These are phyloP conservation scores for Chironomus tepperi DNA, from an alignment of 1,140 invertebrate species.

Conservation along the genomic window DNA sequence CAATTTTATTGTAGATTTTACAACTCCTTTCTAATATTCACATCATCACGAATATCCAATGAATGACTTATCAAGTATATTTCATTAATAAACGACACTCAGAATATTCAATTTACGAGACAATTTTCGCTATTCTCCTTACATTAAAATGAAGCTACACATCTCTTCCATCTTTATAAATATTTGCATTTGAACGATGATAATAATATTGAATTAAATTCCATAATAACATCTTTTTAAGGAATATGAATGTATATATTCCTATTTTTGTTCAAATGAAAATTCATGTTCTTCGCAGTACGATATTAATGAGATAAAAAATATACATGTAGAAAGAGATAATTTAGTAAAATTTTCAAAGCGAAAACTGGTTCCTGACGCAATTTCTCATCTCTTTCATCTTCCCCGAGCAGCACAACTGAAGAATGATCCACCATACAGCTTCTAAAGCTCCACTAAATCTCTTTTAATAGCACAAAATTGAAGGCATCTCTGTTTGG, in stretches of 20 bases:
- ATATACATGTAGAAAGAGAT: background rate
- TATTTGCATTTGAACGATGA: background rate
- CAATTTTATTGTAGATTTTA: background rate
- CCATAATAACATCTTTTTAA: background rate
- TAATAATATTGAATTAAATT: background rate
- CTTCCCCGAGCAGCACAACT: too few relatives aligned
- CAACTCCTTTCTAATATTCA: background rate
- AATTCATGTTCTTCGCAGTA: background rate
- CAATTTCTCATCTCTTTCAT: background rate
- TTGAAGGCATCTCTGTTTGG: too few relatives aligned
- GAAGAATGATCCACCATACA: too few relatives aligned
- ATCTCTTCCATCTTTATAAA: background rate
- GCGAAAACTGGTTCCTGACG: constrained; percentile 17
- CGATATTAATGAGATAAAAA: background rate
- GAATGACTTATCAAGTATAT: too few relatives aligned
- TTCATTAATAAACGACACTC: background rate
- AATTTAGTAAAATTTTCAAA: background rate
- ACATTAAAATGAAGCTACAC: background rate
- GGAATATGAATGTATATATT: background rate
- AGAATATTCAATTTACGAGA: background rate
- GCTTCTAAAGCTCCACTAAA: too few relatives aligned
- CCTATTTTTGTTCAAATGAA: background rate
- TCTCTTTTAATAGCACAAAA: too few relatives aligned
- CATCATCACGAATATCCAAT: background rate
- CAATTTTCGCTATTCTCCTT: background rate